Base-by-base conservation (phyloP, 2,888 invertebrate species). In the Drosophila algonquin region DNA sequence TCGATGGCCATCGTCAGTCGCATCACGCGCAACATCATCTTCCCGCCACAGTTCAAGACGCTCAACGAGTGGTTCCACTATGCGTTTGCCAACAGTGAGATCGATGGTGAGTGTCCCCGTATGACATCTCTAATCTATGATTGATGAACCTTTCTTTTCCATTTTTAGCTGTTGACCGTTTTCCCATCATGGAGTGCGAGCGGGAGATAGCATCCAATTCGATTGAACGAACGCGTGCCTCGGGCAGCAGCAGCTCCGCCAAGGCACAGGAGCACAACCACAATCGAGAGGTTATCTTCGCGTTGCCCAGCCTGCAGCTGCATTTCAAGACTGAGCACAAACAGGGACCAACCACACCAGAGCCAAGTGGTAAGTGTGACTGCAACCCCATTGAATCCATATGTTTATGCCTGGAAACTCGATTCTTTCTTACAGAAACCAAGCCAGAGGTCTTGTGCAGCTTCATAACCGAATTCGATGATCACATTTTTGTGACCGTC, bases 391-490 rank as follows among this genome's bases (percentile, higher is more conserved):
- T 44, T 2, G 24, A 45, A 12, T 45, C n/a, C 27, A 52, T n/a
- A 9, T 7, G 0, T 40, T 2, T 5, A 5, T 12, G 5, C 35
- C 40, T 40, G 40, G 7, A 1, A 40, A n/a, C n/a, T n/a, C n/a
- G 40, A 40, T n/a, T n/a, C n/a, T 0, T 40, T 40, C 14, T 87
- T 87, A 18, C 86, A 95, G 96, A 95, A 81, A 94, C 95, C 62
- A 97, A 97, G 91, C 98, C 98, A 2, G 94, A 95, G 56, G 98
- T 99, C 35, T 96, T 98, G 86, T 98, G 98, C 93, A 98, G 98
- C 92, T 99, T 99, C 92, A 98, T 99, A 71, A 99, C 99, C 2
- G 98, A 99, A 93, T 99, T 99, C 93, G 98, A 99, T 91, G 98
- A 99, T 92, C 98, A 99, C 92, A 99, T 99, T 89, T 98, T 98